Conservation (phyloP, 2,888 invertebrate species). For the Amaurobius ferox region DNA sequence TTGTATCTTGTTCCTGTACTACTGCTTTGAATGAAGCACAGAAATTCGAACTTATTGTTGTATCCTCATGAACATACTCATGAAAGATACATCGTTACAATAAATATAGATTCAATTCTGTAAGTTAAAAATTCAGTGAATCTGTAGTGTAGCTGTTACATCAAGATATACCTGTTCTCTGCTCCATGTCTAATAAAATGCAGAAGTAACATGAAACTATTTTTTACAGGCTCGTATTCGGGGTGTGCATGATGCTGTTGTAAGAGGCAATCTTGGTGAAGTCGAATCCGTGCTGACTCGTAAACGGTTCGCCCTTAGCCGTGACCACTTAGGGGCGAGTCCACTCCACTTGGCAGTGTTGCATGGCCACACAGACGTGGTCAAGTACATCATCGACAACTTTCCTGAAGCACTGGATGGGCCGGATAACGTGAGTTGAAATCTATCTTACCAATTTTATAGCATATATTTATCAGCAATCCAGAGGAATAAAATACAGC, state of each 20-base stretch:
- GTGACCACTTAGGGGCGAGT: conserved; percentile 88
- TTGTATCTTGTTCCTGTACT: too few species aligned
- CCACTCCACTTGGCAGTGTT: conserved; percentile 94
- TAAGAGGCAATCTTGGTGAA: conserved; percentile 83
- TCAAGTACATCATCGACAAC: conserved; percentile 84
- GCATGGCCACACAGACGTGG: conserved; percentile 85
- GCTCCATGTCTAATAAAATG: too few species aligned
- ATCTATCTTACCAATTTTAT: too few species aligned
- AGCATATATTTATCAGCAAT: too few species aligned
- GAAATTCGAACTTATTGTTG: too few species aligned
- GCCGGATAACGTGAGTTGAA: conserved; percentile 77
- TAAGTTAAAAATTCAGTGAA: too few species aligned
- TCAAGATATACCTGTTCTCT: too few species aligned
- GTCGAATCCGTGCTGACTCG: conserved; percentile 81
- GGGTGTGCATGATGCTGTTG: conserved; percentile 87
- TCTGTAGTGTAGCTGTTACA: too few species aligned
- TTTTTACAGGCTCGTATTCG: conserved; percentile 87
- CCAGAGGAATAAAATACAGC: too few species aligned
- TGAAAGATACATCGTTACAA: too few species aligned
- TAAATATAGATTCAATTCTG: neutral
- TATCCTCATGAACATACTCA: too few species aligned
- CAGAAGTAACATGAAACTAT: neutral
- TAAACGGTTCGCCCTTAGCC: conserved; percentile 80
- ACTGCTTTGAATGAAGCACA: too few species aligned
- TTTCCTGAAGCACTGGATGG: conserved; percentile 91